phyloP scores from a whole-genome alignment of 92 coral and sea anemone genomes.

The Pocillopora grandis region DNA sequence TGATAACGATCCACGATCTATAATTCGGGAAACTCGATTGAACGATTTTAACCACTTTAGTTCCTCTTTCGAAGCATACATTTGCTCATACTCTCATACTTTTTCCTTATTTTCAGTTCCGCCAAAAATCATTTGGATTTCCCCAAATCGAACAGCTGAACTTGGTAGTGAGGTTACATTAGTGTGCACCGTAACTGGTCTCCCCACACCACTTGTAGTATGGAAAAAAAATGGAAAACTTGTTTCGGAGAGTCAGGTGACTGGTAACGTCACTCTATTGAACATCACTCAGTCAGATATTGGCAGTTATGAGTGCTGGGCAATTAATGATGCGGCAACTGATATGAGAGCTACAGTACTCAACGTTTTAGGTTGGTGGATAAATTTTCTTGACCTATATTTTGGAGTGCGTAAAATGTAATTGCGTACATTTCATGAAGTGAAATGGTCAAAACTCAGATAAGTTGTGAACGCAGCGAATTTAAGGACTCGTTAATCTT shows the following conservation, averaged over 20 bases:
- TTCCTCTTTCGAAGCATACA: not conserved
- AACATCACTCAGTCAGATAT: conserved; percentile 43
- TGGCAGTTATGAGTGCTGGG: conserved; percentile 74
- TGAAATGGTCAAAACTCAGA: too few relatives aligned
- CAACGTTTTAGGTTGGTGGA: conserved; percentile 61
- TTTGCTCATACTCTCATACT: not conserved
- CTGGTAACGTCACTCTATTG: conserved; percentile 51
- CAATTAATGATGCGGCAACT: conserved; percentile 63
- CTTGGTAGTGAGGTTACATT: conserved; percentile 42
- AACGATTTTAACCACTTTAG: too few relatives aligned
- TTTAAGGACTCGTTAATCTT: too few relatives aligned
- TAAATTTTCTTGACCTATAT: not conserved
- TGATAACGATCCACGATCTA: too few relatives aligned
- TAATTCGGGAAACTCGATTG: too few relatives aligned
- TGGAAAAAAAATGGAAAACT: conserved; percentile 35
- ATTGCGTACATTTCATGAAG: too few relatives aligned
- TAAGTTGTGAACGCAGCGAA: too few relatives aligned
- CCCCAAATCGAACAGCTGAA: conserved; percentile 47
- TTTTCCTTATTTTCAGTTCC: conserved; percentile 49
- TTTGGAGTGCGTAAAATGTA: not conserved
- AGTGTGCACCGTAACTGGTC: conserved; percentile 55
- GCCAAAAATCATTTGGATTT: conserved; percentile 46
- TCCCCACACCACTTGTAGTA: conserved; percentile 56
- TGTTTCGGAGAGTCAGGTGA: conserved; percentile 34
- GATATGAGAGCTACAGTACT: conserved; percentile 56